Conservation (phyloP, 2,888 invertebrate species). For the Camponotus fellah region DNA sequence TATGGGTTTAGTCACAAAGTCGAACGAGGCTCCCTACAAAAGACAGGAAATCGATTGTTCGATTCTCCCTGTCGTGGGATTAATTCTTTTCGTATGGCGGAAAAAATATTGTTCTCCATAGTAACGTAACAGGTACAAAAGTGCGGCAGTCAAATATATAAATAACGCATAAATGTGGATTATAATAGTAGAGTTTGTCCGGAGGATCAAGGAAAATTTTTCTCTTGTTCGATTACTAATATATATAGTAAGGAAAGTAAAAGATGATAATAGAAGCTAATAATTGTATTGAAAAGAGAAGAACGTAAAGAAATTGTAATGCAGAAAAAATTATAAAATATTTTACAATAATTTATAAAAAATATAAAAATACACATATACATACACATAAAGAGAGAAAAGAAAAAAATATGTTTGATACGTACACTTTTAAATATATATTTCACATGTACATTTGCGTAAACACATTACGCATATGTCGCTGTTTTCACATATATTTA, state of each 20-base stretch:
- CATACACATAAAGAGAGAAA: not conserved
- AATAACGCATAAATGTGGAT: not conserved
- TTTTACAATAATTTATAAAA: not conserved
- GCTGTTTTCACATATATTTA: not conserved
- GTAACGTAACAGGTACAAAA: not conserved
- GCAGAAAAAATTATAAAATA: not conserved
- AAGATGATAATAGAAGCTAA: not conserved
- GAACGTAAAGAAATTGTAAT: not conserved
- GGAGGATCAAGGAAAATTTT: not conserved
- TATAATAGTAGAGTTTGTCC: conserved; percentile 18
- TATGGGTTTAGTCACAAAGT: conserved; percentile 75
- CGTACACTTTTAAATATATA: not conserved
- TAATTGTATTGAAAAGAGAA: not conserved
- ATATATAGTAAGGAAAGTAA: not conserved
- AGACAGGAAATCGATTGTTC: conserved; percentile 77
- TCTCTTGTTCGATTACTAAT: not conserved
- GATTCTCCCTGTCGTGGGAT: conserved; percentile 64
- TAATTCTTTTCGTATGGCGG: conserved; percentile 57
- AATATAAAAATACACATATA: not conserved
- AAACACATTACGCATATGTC: not conserved
- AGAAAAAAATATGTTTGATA: not conserved
- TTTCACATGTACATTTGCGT: not conserved
- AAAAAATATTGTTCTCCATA: conserved; percentile 66
- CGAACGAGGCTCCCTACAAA: conserved; percentile 58
- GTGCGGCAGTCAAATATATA: not conserved